Conservation (phyloP, 2,113 vertebrate genomes). For the Mormyrus iriodes region DNA sequence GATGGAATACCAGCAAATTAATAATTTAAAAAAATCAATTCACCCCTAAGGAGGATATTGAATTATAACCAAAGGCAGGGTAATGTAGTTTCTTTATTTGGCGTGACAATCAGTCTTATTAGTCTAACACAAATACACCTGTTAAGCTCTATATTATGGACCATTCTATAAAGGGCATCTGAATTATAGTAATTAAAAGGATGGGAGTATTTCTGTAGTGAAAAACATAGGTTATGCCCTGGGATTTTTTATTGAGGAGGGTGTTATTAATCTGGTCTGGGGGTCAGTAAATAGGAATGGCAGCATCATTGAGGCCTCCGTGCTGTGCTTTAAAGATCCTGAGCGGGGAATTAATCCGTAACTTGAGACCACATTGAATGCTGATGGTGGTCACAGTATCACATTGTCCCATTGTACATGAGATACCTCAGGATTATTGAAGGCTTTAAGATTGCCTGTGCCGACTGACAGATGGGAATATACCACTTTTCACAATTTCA, state of each 20-base stretch:
- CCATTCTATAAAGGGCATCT: not conserved
- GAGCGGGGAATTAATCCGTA: not conserved
- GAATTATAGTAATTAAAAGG: slow-evolving; percentile 3
- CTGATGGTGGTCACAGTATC: not conserved
- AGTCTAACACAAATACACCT: not conserved
- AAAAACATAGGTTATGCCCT: not conserved
- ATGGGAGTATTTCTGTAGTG: not conserved
- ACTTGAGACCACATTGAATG: not conserved
- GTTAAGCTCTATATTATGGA: not conserved
- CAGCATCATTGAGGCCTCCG: not conserved
- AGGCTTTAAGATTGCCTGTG: not conserved
- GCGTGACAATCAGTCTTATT: not conserved
- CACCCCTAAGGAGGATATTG: not conserved
- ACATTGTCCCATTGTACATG: not conserved
- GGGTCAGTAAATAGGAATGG: not conserved
- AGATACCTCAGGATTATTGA: not conserved
- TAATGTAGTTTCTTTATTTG: not conserved
- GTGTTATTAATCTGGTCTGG: slow-evolving; percentile 1
- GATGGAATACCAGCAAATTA: slow-evolving; percentile 1
- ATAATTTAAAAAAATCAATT: slow-evolving; percentile 19
- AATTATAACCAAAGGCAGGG: slow-evolving; percentile 16
- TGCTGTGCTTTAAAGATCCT: not conserved
- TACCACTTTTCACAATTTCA: not conserved
- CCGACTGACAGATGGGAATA: not conserved
- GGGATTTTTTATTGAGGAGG: not conserved